Percentiles rank a stretch among this genome's conserved stretches.
Evolutionary conservation across 2,113 vertebrate genomes (phyloP).

Genomic region (Addax nasomaculatus): DNA sequence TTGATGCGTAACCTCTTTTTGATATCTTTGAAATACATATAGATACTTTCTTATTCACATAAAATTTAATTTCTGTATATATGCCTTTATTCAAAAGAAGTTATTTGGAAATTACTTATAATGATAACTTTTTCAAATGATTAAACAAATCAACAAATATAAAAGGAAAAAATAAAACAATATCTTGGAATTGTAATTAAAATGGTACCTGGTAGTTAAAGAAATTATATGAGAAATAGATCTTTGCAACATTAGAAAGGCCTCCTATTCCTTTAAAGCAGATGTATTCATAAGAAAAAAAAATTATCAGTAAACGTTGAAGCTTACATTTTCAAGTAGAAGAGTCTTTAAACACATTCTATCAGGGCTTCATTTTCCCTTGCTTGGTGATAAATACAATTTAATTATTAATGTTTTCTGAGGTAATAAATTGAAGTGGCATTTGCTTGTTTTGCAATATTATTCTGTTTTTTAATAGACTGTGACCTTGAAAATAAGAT

Average conservation of each 20-base stretch:
- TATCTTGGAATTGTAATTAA: background rate
- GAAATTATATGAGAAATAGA: background rate
- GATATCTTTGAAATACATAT: background rate
- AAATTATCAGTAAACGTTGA: accelerated
- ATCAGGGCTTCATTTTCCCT: background rate
- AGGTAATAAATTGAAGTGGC: background rate
- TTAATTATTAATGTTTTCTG: background rate
- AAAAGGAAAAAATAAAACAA: background rate
- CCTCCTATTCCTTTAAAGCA: accelerated
- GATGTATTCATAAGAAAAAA: background rate
- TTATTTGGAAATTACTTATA: background rate
- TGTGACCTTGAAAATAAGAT: background rate
- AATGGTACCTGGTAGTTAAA: background rate
- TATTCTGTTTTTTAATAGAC: background rate
- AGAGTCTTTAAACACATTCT: background rate
- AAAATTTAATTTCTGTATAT: background rate
- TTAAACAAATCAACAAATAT: background rate
- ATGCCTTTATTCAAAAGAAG: background rate
- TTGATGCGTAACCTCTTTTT: background rate
- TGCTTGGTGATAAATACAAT: background rate
- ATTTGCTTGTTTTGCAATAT: background rate
- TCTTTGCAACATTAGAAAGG: background rate
- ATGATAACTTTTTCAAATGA: background rate
- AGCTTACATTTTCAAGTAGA: background rate
- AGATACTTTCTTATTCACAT: background rate